Evolutionary conservation across 1,140 invertebrate genomes (phyloP), one percentile per base, ranked within the genome.

Genomic region (Agraylea sexmaculata): DNA sequence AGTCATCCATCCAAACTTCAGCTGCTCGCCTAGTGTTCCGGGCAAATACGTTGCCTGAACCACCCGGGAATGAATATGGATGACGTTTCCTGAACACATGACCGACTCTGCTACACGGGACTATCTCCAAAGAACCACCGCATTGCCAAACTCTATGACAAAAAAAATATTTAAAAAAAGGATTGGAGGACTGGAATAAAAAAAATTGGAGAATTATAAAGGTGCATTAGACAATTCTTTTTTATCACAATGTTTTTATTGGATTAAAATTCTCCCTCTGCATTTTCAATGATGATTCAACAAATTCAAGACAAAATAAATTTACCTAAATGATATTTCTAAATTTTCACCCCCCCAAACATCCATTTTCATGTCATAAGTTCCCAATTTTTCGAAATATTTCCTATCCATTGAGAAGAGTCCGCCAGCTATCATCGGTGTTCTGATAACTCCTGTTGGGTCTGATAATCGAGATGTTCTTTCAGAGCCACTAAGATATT

Each of bases 1-100:
- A 94, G 40, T 89, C 83, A 56, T 92, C 89, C 86, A 94, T 90
- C 89, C 88, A 94, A 27, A 93, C 90, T 66, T 94, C 90, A n/a
- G 86, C 84, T 1, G 86, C 84, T 33, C 88, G 64, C 44, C 86
- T 66, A 7, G 87, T 91, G 59, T 93, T 92, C 47, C 82, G 68
- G 1, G 86, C 86, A 55, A 91, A 91, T 16, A 90, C 86, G 47
- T 86, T 88, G 12, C 88, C 87, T 27, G 86, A 87, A 5, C 87
- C 87, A 1, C 91, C 89, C 1, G 89, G 86, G 66, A 93, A 98
- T 25, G 89, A 88, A 62, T 95, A 95, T 1, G 92, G 92, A 60
- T 93, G 90, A 32, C 86, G 77, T 63, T 97, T 97, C 7, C 93
- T 74, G 62, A 88, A 83, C 31, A 92, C 83, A 65, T 93, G 92